phyloP scores from a whole-genome alignment of 2,888 invertebrate genomes.

The Ceratothoa steindachneri region DNA sequence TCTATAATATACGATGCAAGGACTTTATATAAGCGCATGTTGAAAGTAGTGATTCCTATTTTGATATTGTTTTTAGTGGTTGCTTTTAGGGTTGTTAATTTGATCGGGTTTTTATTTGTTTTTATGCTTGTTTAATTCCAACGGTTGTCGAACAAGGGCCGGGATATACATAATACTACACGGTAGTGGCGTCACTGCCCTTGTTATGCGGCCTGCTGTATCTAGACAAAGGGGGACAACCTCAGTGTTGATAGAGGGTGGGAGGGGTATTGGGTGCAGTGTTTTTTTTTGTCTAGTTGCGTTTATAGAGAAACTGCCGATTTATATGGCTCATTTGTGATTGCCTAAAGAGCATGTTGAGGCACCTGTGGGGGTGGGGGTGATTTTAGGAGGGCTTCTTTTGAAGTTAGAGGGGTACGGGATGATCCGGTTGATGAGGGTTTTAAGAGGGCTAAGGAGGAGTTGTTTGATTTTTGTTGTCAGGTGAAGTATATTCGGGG shows the following conservation, averaged over 20 bases:
- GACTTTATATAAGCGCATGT: too few relatives aligned
- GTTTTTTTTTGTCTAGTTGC: conserved; percentile 60
- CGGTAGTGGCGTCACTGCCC: conserved; percentile 65
- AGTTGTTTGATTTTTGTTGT: too few relatives aligned
- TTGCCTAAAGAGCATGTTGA: conserved; percentile 72
- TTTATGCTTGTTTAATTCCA: conserved; percentile 66
- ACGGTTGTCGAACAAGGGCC: conserved; percentile 65
- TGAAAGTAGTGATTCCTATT: too few relatives aligned
- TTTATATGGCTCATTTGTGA: conserved; percentile 68
- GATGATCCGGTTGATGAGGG: too few relatives aligned
- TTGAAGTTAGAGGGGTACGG: conserved; percentile 70
- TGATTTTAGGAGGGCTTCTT: conserved; percentile 69
- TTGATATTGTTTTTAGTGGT: conserved; percentile 60
- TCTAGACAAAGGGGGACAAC: too few relatives aligned
- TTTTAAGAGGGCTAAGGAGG: too few relatives aligned
- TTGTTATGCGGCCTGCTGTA: conserved; percentile 60
- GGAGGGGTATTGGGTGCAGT: too few relatives aligned
- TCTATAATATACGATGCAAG: too few relatives aligned
- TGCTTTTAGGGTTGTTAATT: conserved; percentile 60
- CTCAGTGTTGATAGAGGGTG: too few relatives aligned
- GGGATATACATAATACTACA: conserved; percentile 67
- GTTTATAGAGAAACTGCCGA: conserved; percentile 69
- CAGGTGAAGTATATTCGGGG: conserved; percentile 62
- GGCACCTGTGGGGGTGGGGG: conserved; percentile 67
- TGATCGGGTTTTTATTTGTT: conserved; percentile 67